A percentile compares a stretch with the other conserved stretches of the same genome.
Conservation (phyloP, 1,140 invertebrate genomes). For the Anoplolepis gracilipes region DNA sequence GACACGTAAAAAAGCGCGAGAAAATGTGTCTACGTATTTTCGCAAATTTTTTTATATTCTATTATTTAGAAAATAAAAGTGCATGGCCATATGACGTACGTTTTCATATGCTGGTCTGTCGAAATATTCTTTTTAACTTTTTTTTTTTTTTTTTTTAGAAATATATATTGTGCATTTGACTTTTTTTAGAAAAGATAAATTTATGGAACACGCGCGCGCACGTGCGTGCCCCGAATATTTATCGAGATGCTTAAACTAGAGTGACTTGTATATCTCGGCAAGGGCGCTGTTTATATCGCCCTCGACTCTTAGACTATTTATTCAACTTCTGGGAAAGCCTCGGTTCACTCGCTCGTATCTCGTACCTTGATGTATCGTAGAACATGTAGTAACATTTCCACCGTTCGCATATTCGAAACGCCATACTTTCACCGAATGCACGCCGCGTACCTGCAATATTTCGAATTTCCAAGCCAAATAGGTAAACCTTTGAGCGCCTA, state of each 20-base stretch:
- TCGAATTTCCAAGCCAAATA: constrained; percentile 4
- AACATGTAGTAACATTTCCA: neutral
- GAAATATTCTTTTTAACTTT: neutral
- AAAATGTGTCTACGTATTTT: neutral
- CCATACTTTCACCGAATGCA: neutral
- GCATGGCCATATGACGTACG: neutral
- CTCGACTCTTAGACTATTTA: constrained; percentile 14
- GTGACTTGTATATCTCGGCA: neutral
- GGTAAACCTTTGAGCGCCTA: neutral
- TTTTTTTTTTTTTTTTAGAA: no score
- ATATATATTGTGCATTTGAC: neutral
- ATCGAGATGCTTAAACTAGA: constrained; percentile 13
- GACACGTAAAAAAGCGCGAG: neutral
- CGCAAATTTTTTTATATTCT: neutral
- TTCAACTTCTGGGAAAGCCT: neutral
- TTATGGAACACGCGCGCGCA: neutral
- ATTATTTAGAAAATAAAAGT: neutral
- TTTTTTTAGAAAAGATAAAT: neutral
- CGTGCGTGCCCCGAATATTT: constrained; percentile 6
- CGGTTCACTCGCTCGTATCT: constrained; percentile 5
- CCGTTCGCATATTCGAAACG: neutral
- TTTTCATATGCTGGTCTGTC: neutral
- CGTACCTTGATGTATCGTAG: neutral
- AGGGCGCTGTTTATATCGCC: constrained; percentile 8
- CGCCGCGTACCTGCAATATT: neutral